These are phyloP conservation scores for Nemapogon koenigi DNA, from an alignment of 2,888 invertebrate species.

Conservation along the genomic window DNA sequence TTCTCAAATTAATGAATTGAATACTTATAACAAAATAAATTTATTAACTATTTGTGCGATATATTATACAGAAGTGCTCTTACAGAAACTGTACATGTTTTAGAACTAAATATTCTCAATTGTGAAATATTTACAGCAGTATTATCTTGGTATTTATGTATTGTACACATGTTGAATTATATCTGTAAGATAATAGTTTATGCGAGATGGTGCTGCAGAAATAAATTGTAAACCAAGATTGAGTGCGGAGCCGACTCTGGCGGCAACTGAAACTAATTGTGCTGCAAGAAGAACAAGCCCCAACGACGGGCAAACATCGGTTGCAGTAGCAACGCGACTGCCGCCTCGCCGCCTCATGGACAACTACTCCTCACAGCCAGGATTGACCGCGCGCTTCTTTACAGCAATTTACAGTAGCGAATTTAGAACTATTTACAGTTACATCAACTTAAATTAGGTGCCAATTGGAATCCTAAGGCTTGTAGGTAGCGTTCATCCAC, in stretches of 20 bases:
- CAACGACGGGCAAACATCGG: conserved; percentile 17
- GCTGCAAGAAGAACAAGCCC: conserved; percentile 75
- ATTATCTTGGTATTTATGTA: conserved; percentile 49
- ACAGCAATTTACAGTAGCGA: conserved; percentile 62
- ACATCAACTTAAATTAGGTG: conserved; percentile 56
- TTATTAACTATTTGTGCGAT: conserved; percentile 61
- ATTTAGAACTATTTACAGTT: conserved; percentile 64
- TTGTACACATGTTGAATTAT: conserved; percentile 57
- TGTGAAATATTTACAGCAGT: conserved; percentile 66
- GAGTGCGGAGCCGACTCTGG: conserved; percentile 59
- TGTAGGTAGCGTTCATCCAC: conserved; percentile 65
- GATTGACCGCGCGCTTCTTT: conserved; percentile 50
- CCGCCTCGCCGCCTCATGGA: conserved; percentile 42
- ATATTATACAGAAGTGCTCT: conserved; percentile 65
- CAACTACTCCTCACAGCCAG: conserved; percentile 64
- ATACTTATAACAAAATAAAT: conserved; percentile 57
- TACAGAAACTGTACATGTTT: conserved; percentile 67
- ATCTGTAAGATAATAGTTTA: conserved; percentile 54
- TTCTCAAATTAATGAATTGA: conserved; percentile 56
- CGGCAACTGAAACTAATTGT: conserved; percentile 77
- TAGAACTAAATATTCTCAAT: conserved; percentile 64
- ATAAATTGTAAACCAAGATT: conserved; percentile 59
- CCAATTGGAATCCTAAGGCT: conserved; percentile 64
- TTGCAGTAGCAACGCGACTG: conserved; percentile 4
- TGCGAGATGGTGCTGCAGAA: conserved; percentile 66